Base-by-base conservation (phyloP, 2,888 invertebrate species). In the Xylophagus ater region DNA sequence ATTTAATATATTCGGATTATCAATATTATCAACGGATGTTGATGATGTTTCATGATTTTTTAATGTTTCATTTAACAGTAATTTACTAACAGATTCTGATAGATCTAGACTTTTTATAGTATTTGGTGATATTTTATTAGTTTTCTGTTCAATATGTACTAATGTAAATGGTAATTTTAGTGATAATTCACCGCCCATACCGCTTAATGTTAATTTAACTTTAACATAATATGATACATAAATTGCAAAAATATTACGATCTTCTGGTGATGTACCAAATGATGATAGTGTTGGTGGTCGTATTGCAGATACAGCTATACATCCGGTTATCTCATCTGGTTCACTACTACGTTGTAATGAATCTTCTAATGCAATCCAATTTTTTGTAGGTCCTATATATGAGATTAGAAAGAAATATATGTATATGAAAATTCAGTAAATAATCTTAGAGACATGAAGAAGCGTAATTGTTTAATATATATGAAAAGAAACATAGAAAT, bases 211-310 rank as follows among this genome's bases (percentile, higher is more conserved):
- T 0, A 87, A 68, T 62, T 87, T 87, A 0, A 88, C 81, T 73
- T 89, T 88, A 6, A 88, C 86, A 57, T 89, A 89, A 59, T 89
- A 89, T 0, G 87, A 86, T 8, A 89, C 88, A 66, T 88, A 88
- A 51, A 89, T 89, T 37, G 88, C 88, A 54, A 88, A 88, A 0
- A 84, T 86, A 60, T 88, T 88, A 42, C 86, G 72, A 49, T 85
- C 85, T 47, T 84, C 80, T 0, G 77, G 73, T 12, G 73, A 70
- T 8, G 42, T 41, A n/a, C 32, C 43, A 47, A 61, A 66, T 44
- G 17, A 37, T n/a, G n/a, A n/a, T n/a, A n/a, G n/a, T n/a, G n/a
- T n/a, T n/a, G n/a, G n/a, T n/a, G n/a, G n/a, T n/a, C n/a, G n/a
- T n/a, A n/a, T n/a, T n/a, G 74, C 73, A 4, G 74, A 74, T 2